phyloP scores from a whole-genome alignment of 2,797 vertebrate species.

The Leptoclinus maculatus region DNA sequence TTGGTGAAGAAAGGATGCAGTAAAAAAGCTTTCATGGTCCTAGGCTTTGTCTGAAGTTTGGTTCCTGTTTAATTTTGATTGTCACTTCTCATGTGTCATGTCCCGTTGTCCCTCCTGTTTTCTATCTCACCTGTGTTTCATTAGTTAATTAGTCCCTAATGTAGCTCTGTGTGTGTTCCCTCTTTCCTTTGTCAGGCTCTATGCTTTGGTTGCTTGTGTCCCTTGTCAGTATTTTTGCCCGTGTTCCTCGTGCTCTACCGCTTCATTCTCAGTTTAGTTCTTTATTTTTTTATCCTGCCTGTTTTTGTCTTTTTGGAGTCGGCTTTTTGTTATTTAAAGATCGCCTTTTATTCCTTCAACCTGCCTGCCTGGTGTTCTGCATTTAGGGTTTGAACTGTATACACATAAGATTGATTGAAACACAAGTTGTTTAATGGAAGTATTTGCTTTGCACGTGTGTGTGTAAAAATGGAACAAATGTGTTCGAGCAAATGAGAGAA shows the following conservation, averaged over 20 bases:
- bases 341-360: neutral
- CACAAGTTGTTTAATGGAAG: neutral
- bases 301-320: neutral
- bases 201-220: neutral
- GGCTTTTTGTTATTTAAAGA: neutral
- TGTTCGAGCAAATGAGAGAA: neutral
- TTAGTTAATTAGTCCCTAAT: neutral
- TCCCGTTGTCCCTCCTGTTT: neutral
- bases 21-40: neutral
- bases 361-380: neutral
- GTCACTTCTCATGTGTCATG: neutral
- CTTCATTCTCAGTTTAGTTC: neutral
- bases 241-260: neutral
- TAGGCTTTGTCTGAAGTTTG: rapidly evolving
- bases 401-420: neutral
- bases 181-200: neutral
- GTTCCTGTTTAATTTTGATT: too few species aligned
- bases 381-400: neutral
- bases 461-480: neutral
- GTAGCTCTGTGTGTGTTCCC: neutral
- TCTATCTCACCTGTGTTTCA: neutral
- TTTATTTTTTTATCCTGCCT: neutral
- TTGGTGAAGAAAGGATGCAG: neutral
- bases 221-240: neutral
- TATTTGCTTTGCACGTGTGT: neutral